phyloP scores from a whole-genome alignment of 2,888 invertebrate species.

The Megastigmus dorsalis region DNA sequence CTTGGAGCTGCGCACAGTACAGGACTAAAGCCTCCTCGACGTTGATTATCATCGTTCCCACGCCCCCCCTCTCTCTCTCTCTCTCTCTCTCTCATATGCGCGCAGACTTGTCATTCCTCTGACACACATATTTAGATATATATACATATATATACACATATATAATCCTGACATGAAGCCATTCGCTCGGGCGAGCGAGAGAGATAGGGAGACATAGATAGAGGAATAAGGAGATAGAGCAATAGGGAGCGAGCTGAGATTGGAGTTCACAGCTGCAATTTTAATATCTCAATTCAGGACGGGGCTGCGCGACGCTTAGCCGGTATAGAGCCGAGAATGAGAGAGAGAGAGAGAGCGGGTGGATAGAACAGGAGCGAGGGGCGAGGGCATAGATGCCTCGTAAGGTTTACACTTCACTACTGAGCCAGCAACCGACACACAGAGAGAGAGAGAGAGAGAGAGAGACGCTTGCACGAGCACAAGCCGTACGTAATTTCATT shows the following conservation, averaged over 20 bases:
- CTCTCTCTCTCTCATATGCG: not conserved
- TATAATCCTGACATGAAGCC: too few species aligned
- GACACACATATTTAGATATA: too few species aligned
- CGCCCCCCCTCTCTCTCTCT: not conserved
- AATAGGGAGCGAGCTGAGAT: too few species aligned
- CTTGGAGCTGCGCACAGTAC: too few species aligned
- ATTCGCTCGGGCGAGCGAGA: not conserved
- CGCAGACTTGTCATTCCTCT: too few species aligned
- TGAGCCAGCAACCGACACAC: not conserved
- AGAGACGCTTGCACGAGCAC: not conserved
- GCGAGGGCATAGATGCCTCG: not conserved
- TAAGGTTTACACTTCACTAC: constrained; percentile 22
- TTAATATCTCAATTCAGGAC: constrained; percentile 49
- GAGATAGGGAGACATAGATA: too few species aligned
- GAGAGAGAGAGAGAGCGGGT: too few species aligned
- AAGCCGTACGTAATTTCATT: constrained; percentile 25
- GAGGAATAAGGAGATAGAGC: too few species aligned
- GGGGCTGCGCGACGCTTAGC: not conserved
- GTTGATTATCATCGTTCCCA: constrained; percentile 26
- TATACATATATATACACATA: too few species aligned
- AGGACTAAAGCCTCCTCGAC: too few species aligned
- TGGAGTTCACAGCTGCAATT: constrained; percentile 50
- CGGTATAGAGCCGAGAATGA: too few species aligned
- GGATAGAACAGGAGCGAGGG: too few species aligned
- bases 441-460: not conserved